Conservation (phyloP, 2,797 vertebrate species). For the Sylvilagus floridanus region DNA sequence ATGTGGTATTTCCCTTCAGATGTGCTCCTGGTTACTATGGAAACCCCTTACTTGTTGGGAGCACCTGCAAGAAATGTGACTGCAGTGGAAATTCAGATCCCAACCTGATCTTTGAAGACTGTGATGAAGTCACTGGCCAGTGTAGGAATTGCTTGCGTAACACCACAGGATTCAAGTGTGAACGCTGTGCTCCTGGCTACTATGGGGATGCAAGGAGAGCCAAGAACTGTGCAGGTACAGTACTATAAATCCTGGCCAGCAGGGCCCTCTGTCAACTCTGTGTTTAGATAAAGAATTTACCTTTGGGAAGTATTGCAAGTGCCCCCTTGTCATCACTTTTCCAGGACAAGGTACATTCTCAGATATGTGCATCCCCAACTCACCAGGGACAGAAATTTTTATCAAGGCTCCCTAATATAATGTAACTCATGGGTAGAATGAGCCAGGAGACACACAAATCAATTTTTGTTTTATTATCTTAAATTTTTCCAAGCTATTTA, state of each 20-base stretch:
- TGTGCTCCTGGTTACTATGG: constrained; percentile 98
- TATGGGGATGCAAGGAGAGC: constrained; percentile 93
- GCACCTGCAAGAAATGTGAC: constrained; percentile 95
- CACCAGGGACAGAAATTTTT: background rate
- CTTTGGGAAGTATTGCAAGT: background rate
- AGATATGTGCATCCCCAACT: background rate
- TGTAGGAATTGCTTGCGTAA: constrained; percentile 95
- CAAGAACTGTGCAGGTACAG: constrained; percentile 95
- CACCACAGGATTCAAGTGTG: constrained; percentile 94
- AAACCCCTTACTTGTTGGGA: constrained; percentile 93
- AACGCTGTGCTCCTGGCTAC: constrained; percentile 94
- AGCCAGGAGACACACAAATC: background rate
- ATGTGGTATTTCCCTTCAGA: constrained; percentile 87
- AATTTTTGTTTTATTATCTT: background rate
- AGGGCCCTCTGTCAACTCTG: background rate
- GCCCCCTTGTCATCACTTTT: background rate
- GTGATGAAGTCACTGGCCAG: constrained; percentile 95
- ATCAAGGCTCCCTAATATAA: background rate
- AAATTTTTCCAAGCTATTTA: too few relatives aligned
- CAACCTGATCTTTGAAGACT: constrained; percentile 97
- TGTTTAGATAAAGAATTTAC: background rate
- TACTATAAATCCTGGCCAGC: background rate
- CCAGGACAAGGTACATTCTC: background rate
- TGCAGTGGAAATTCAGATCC: constrained; percentile 98
- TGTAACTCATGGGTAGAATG: background rate